Base-by-base conservation (phyloP, 2,797 vertebrate species). In the Girardinus metallicus region DNA sequence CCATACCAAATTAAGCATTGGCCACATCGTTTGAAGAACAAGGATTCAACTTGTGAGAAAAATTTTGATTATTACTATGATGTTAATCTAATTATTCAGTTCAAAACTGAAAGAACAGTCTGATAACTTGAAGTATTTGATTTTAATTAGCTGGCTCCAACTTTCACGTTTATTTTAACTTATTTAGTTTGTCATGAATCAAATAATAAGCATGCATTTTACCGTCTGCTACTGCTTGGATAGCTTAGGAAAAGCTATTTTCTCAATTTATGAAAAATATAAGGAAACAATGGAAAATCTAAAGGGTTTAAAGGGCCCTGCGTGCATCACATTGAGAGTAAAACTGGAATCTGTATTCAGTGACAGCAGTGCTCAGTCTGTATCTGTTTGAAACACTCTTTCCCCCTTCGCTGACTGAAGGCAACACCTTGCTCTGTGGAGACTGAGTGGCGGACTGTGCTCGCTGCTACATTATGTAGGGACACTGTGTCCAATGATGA, bases 401-500 rank as follows among this genome's bases (percentile, higher is more conserved):
- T 66, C 60, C 46, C 43, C 49, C 2, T 31, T 62, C 62, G 53
- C 68, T 78, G 72, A 66, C 82, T 83, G 72, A 16, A 74, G 78
- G 68, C 83, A 18, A 75, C 68, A 74, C 78, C 75, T 86, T 77
- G 77, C 74, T 87, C 68, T 74, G 84, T 47, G 75, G 74, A 76
- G 62, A 80, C 60, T 2, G 60, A 79, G 41, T 11, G 74, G 85
- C 72, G 55, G 72, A 82, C 83, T 44, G 29, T 76, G 64, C 77
- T 83, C 83, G 73, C 73, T 84, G 86, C 83, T 82, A 86, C 81
- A 83, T 77, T 75, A 78, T 89, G 83, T 87, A 78, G 84, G 84
- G 88, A 87, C 86, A 92, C 77, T 2, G 77, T 73, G 84, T 89
- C 73, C 87, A 84, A 21, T 64, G 83, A 88, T 83, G 87, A 84